These are phyloP conservation scores for Coranthus polyacanthus DNA, from an alignment of 2,797 vertebrate genomes.

Conservation along the genomic window DNA sequence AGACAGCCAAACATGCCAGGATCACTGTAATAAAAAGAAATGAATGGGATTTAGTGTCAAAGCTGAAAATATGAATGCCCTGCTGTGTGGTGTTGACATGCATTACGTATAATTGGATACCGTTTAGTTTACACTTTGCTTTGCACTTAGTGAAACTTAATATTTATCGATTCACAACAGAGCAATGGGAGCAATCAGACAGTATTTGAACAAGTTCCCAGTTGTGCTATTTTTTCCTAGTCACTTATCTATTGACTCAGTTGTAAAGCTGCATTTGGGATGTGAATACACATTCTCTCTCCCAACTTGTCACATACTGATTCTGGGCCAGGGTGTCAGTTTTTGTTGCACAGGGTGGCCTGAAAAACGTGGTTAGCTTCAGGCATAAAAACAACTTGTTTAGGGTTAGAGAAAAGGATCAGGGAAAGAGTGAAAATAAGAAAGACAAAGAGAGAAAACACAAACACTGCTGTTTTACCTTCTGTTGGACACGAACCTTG, in stretches of 20 bases:
- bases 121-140: not conserved
- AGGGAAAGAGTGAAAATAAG: too few species aligned
- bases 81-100: constrained; percentile 23
- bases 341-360: too few species aligned
- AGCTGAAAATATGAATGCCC: not conserved
- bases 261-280: accelerated
- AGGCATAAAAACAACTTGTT: too few species aligned
- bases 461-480: too few species aligned
- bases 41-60: constrained; percentile 17
- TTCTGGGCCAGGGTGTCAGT: too few species aligned
- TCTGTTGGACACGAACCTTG: too few species aligned
- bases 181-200: not conserved
- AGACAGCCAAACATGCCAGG: not conserved
- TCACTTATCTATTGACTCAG: not conserved
- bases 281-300: too few species aligned
- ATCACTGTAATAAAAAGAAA: constrained; percentile 13
- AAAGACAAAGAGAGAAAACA: too few species aligned
- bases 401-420: too few species aligned
- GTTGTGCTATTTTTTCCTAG: too few species aligned
- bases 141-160: not conserved
- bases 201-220: not conserved
- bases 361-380: too few species aligned
- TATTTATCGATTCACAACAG: constrained; percentile 3
- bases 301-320: too few species aligned
- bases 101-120: not conserved